Evolutionary conservation across 1,140 invertebrate species (phyloP), one percentile per base, ranked within the genome.

Genomic region (Pararge aegeria): DNA sequence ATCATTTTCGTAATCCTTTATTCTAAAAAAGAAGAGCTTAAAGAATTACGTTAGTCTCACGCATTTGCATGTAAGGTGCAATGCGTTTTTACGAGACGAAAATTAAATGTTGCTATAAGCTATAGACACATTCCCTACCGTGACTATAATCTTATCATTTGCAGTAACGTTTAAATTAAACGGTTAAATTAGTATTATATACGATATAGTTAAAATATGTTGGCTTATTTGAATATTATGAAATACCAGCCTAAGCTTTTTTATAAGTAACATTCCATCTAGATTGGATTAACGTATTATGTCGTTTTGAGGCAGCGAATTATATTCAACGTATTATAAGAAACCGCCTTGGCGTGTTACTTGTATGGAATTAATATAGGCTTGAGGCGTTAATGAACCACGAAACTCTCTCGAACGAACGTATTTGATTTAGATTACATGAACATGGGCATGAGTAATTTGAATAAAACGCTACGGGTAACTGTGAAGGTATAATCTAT

Each of bases 361-460:
- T 72, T 68, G 66, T 59, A 64, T 48, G 57, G 66, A 68, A 79
- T 77, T 82, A 79, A 73, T 79, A 75, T 74, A 68, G 73, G 70
- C 73, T 82, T 69, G 72, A 66, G 49, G 56, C 55, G 66, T 58
- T 79, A 74, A 81, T 73, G 72, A 73, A 73, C 73, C 70, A 67
- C 64, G 66, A 55, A 51, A 49, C 55, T 56, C 61, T 61, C 56
- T 48, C 63, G 50, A 57, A 60, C 62, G 44, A 55, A 57, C 50
- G 54, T 69, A 62, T 68, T 63, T 57, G 54, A 59, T 69, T 69
- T 64, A 59, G 66, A 71, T 69, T 74, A 64, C 56, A 58, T 38
- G 56, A 67, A 55, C 27, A 30, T 37, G 30, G 30, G 55, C 55
- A 20, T 49, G 29, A 37, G 27, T 38, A 49, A 49, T 56, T 49